Base-by-base conservation (phyloP, 2,888 invertebrate genomes). In the Sesia bembeciformis region DNA sequence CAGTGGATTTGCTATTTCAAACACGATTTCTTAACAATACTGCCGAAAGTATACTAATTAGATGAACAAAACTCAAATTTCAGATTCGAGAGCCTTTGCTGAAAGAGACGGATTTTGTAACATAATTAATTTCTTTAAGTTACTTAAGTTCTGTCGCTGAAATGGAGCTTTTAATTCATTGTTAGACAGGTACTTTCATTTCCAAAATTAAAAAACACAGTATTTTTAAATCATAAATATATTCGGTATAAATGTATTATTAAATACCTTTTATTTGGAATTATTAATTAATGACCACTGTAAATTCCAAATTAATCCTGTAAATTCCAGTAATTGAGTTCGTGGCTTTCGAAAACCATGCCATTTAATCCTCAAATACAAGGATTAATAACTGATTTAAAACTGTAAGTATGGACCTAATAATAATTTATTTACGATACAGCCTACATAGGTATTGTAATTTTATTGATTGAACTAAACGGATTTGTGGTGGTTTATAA, bases 41-140 rank as follows among this genome's bases (percentile, higher is more conserved):
- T 55, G 49, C 23, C 46, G 8, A 46, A 46, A 46, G 46, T 40
- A 54, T 53, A 56, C 51, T 55, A 67, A 67, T 66, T 67, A 62
- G 62, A 61, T 57, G 62, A 65, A 64, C 61, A 61, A 65, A 65
- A 63, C 62, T 64, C 57, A 56, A 66, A 66, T 66, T 63, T 53
- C 59, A 61, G 61, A 62, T 62, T 60, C 57, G 56, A 53, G 59
- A 63, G 61, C 55, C 46, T 46, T 46, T 46, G 56, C 57, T 54
- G 62, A 62, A 57, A 61, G 62, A 61, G 63, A 58, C 55, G 61
- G 62, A 62, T 64, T 67, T 62, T 57, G 53, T 58, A 63, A 57
- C 57, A 60, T 62, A 65, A 66, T 68, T 66, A 65, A 66, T 63
- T 62, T 64, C 62, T 57, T 63, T 61, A 61, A 62, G 46, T 5